Evolutionary conservation across 2,888 invertebrate species (phyloP).

Genomic region (Cataglyphis cursor): DNA sequence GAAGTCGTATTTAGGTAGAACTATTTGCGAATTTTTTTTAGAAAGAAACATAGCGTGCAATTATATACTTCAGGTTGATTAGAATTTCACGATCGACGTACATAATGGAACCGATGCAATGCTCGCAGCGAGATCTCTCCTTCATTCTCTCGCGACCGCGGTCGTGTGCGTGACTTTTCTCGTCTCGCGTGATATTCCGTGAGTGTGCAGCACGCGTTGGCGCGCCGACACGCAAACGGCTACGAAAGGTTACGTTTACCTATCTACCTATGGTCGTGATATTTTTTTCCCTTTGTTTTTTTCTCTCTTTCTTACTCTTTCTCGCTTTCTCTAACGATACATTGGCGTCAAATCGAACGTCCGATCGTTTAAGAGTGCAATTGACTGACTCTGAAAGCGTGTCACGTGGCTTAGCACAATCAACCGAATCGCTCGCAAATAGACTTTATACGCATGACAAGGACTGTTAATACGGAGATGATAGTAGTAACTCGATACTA

Average conservation of each 20-base stretch:
- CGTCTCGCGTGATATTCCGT: constrained; percentile 51
- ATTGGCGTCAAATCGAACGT: constrained; percentile 22
- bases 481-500: constrained; percentile 71
- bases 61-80: constrained; percentile 38
- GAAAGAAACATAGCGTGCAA: constrained; percentile 10
- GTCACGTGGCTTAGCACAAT: constrained; percentile 1
- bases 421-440: constrained; percentile 22
- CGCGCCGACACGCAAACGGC: constrained; percentile 27
- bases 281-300: not conserved
- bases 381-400: not conserved
- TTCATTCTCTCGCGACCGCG: constrained; percentile 11
- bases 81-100: constrained; percentile 56
- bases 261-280: constrained; percentile 29
- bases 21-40: constrained; percentile 10
- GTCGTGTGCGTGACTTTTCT: constrained; percentile 53
- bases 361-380: constrained; percentile 4
- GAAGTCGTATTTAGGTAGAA: not conserved
- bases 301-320: not conserved
- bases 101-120: constrained; percentile 17
- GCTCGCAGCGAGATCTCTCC: constrained; percentile 35
- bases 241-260: constrained; percentile 51
- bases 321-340: not conserved
- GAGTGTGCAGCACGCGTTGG: constrained; percentile 49
- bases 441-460: not conserved
- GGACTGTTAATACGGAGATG: constrained; percentile 72